Evolutionary conservation across 2,888 invertebrate genomes (phyloP), one percentile per base, ranked within the genome.

Genomic region (Stenchaetothrips biformis): DNA sequence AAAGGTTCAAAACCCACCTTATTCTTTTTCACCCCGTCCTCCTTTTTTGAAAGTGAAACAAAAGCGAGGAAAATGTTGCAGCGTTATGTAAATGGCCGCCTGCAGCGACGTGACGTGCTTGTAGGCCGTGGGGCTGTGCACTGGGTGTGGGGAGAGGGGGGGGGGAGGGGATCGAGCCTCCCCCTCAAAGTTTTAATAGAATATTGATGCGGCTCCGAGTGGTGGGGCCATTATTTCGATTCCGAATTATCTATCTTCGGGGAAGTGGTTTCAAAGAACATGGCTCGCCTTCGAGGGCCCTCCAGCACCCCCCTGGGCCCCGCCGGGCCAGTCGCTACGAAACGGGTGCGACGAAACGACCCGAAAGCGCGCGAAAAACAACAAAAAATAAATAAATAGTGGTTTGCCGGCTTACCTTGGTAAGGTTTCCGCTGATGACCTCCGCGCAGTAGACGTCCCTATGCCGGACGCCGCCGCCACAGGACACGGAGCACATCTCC

Each of bases 201-300:
- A 74, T 74, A 74, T 74, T 74, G 67, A 74, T 74, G 67, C 67
- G 21, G n/a, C 67, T 74, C 67, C 25, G 67, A 74, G 67, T 74
- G 67, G 67, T 21, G 25, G 21, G 21, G 67, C 67, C 67, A 74
- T 74, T 74, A 74, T 74, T 74, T 74, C 67, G 67, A 74, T 74
- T 74, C 67, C 7, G 67, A 74, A 25, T 74, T 21, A 74, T 74
- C 67, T 74, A 11, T 74, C 67, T 74, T 25, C 59, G 59, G 67
- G 67, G 67, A 74, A 74, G 67, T 74, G 67, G 67, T 74, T 74
- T 74, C 67, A 74, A 21, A 25, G 67, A 74, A 74, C 67, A 74
- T 11, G 67, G 21, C 16, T 37, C 53, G 13, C 53, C 53, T 18
- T 53, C 53, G 4, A 13, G 53, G 37, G 1, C 2, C 37, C 37